Conservation (phyloP, 2,113 vertebrate species). For the Naja naja region DNA sequence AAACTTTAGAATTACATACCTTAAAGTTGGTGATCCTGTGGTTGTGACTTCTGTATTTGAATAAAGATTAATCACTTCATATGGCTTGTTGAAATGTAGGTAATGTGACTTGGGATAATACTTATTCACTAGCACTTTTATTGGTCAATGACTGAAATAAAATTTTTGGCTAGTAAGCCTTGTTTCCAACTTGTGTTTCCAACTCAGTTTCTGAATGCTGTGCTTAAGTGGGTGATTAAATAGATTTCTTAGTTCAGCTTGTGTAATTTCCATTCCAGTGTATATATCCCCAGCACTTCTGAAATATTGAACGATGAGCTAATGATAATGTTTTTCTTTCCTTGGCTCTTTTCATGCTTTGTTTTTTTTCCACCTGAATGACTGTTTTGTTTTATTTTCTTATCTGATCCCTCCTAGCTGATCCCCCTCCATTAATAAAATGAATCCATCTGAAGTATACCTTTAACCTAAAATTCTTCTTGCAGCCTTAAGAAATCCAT, state of each 20-base stretch:
- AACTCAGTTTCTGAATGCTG: neutral
- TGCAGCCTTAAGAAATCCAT: neutral
- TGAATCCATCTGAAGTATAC: neutral
- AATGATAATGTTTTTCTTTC: neutral
- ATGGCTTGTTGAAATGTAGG: neutral
- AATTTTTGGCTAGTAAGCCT: neutral
- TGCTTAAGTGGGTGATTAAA: neutral
- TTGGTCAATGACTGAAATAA: neutral
- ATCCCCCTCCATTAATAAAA: neutral
- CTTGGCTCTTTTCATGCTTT: neutral
- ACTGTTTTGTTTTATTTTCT: neutral
- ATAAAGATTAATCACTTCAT: conserved; percentile 14
- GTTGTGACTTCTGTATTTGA: neutral
- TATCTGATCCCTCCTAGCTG: neutral
- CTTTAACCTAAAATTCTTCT: neutral
- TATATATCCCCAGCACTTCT: neutral
- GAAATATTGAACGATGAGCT: neutral
- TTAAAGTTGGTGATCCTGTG: conserved; percentile 7
- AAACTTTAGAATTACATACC: conserved; percentile 1
- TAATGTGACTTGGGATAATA: conserved; percentile 16
- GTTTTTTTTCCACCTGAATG: neutral
- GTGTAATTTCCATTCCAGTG: neutral
- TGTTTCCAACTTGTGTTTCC: neutral
- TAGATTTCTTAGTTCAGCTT: neutral
- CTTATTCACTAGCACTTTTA: neutral